Evolutionary conservation across 2,888 invertebrate species (phyloP), one percentile per base, ranked within the genome.

Genomic region (Ennomos erosarius): DNA sequence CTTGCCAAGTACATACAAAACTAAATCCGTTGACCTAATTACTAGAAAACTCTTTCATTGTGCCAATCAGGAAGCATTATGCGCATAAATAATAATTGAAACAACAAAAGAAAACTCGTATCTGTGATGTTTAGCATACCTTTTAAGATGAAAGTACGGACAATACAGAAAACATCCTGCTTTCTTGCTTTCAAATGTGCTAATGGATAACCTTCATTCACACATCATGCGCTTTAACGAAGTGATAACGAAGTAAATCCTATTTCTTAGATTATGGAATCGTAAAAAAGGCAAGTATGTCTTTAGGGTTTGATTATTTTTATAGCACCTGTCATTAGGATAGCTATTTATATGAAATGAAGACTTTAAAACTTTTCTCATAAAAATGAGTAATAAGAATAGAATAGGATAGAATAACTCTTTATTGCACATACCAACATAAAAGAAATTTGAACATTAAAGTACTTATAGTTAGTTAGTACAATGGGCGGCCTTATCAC

Each of bases 171-270:
- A 56, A 60, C 64, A 67, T 64, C 56, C 57, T 64, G 58, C 56
- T 59, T 61, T 58, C 58, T 55, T 58, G 43, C 47, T 35, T 62
- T 48, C 55, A 6, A 55, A 67, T 12, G 62, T 67, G 69, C 48
- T 69, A 69, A 69, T 69, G 65, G 62, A 64, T 35, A 56, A 38
- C 38, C 56, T 59, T 58, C 54, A 59, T 62, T 57, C 63, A 52
- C 59, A 63, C 55, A 58, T 59, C 60, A 61, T 53, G 56, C 54
- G 50, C 59, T 54, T 65, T 56, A 59, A 62, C 58, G 38, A 61
- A 67, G 67, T 62, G 67, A 57, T 67, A 69, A 69, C 61, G 51
- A 67, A 51, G 42, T 45, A 12, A 50, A 58, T 64, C 54, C 46
- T 49, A 60, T 59, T 64, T 69, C 65, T 53, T 65, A 67, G 60